phyloP scores from a whole-genome alignment of 2,888 invertebrate genomes.

The Ophonus ardosiacus region DNA sequence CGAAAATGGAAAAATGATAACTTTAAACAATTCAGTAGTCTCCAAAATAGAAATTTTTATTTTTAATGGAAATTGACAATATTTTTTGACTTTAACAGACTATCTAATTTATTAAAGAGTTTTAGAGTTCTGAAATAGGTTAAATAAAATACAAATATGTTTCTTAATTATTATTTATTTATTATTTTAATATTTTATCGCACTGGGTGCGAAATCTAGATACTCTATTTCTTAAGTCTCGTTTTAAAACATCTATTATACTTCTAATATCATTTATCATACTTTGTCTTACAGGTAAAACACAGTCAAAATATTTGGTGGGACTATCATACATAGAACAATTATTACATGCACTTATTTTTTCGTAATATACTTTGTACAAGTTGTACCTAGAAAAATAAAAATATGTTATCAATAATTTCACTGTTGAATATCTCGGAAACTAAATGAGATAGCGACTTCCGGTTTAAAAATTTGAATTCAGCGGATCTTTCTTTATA shows the following conservation, averaged over 20 bases:
- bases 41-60: no score
- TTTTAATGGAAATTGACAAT: no score
- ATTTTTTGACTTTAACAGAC: no score
- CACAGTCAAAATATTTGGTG: not conserved
- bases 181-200: not conserved
- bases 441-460: no score
- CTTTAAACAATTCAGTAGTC: no score
- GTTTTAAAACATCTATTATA: not conserved
- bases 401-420: not conserved
- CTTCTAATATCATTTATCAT: not conserved
- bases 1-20: no score
- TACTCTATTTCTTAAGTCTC: not conserved
- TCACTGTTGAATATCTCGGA: no score
- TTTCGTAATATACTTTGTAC: not conserved
- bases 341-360: conserved; percentile 1
- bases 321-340: not conserved
- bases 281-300: not conserved
- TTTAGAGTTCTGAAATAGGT: no score
- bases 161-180: not conserved
- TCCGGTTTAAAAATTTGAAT: no score
- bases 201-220: not conserved
- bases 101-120: no score
- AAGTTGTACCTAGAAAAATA: conserved; percentile 38
- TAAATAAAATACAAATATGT: not conserved
- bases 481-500: no score